Evolutionary conservation across 2,113 vertebrate genomes (phyloP), one percentile per base, ranked within the genome.

Genomic region (Oreochromis spilurus): DNA sequence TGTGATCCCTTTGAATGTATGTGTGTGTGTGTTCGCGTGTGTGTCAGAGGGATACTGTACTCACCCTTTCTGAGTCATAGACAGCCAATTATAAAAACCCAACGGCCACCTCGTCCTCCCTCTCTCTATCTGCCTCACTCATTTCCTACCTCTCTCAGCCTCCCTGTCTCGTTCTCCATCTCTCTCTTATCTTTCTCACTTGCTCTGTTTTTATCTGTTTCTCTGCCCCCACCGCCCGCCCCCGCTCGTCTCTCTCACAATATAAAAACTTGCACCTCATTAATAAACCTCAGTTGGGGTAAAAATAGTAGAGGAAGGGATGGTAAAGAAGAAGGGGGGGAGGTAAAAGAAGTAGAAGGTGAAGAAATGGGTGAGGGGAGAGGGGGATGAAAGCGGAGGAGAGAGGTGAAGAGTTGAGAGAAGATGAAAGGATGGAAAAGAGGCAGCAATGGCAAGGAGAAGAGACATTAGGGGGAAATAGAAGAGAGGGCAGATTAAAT

Each of bases 1-100:
- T 88, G 91, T 90, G 91, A 92, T 93, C 91, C 82, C 8, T 92
- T 19, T 88, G 87, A 72, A 80, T 19, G 80, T 58, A 60, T 79
- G 79, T 54, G 60, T 45, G 78, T 43, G 72, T 54, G 81, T 48
- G 52, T 58, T 65, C 21, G 65, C n/a, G 84, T 45, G 82, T 52
- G 31, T 65, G 60, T 86, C 82, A 80, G 82, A 58, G 84, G 85
- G 89, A 86, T 85, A 87, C 85, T 88, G 82, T 88, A 91, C 81
- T 90, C 87, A 57, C 82, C 54, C 84, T 86, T 58, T 91, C 75
- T 85, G 88, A 93, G 88, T 91, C 93, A 91, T 77, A 93, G 88
- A 81, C 88, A 91, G 92, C 92, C 93, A 94, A 94, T 94, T 94
- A 94, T 91, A 89, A 91, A 93, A 92, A 92, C 80, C 92, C 93